A percentile compares a stretch with the other conserved stretches of the same genome.
Conservation (phyloP, 2,888 invertebrate genomes). For the Tubulanus polymorphus region DNA sequence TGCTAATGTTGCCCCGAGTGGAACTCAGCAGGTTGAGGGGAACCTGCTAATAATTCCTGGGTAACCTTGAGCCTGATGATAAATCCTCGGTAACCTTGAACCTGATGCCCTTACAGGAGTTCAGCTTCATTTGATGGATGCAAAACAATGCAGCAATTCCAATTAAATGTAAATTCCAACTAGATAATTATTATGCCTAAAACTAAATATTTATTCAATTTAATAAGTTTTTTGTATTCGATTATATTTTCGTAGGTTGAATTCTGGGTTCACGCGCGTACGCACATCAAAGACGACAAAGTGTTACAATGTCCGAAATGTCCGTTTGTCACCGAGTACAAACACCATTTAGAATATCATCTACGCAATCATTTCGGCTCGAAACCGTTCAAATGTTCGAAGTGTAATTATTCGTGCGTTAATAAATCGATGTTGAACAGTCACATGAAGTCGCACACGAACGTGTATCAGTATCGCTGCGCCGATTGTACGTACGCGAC, state of each 20-base stretch:
- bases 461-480: slow-evolving; percentile 87
- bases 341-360: slow-evolving; percentile 95
- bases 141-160: no score
- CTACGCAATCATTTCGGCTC: slow-evolving; percentile 89
- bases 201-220: no score
- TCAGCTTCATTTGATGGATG: no score
- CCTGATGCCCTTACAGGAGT: no score
- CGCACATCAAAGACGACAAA: slow-evolving; percentile 90
- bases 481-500: slow-evolving; percentile 91
- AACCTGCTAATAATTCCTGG: no score
- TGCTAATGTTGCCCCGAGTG: no score
- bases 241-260: slow-evolving; percentile 61
- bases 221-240: no score
- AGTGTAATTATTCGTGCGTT: slow-evolving; percentile 63
- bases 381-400: slow-evolving; percentile 90
- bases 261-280: slow-evolving; percentile 86
- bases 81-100: no score
- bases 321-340: slow-evolving; percentile 96
- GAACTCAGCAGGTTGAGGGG: no score
- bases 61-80: no score
- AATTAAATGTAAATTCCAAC: no score
- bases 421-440: slow-evolving; percentile 91
- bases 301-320: slow-evolving; percentile 85
- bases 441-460: slow-evolving; percentile 88
- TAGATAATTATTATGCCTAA: no score